Base-by-base conservation (phyloP, 2,113 vertebrate species). In the Sceloporus tristichus region DNA sequence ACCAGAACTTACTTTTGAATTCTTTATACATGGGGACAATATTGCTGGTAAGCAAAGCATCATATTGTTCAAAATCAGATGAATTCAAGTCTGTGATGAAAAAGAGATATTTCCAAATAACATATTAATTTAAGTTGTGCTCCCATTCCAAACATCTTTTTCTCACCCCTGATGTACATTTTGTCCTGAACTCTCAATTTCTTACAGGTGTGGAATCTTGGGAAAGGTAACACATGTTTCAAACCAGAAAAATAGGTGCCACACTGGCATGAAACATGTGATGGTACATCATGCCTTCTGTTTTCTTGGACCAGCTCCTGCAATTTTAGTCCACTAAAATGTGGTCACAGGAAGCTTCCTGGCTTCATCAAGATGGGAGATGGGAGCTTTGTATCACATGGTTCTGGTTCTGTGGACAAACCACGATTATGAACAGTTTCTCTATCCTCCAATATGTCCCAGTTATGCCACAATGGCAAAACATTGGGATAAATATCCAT, bases 41-140 rank as follows among this genome's bases (percentile, higher is more conserved):
- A 73, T 99, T 99, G 92, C 97, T 98, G 86, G 97, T 98, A 73
- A 98, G 94, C 84, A 99, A 95, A 66, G 97, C 97, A 79, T 99
- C 99, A 77, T 96, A 98, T 90, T 97, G 97, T 88, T 96, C 96
- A 18, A 94, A 11, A 11, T 0, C 91, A 42, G 95, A 95, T 48
- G 59, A 90, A 73, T 79, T 98, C 42, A 97, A 96, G 82, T 95
- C 98, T 99, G 89, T 1, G 89, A 88, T 91, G 91, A 62, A 93
- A 53, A 92, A 23, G 14, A 53, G 74, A 53, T 38, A 38, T 4
- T 38, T 65, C 54, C 65, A 82, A 86, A 74, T 56, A 0, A 53
- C 29, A 18, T 9, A 3, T 68, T 65, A 54, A 6, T 81, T 66
- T 68, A 56, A 91, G 0, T 23, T 23, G 34, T 59, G 9, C 73